Evolutionary conservation across 2,888 invertebrate genomes (phyloP).

Genomic region (Sicus ferrugineus): DNA sequence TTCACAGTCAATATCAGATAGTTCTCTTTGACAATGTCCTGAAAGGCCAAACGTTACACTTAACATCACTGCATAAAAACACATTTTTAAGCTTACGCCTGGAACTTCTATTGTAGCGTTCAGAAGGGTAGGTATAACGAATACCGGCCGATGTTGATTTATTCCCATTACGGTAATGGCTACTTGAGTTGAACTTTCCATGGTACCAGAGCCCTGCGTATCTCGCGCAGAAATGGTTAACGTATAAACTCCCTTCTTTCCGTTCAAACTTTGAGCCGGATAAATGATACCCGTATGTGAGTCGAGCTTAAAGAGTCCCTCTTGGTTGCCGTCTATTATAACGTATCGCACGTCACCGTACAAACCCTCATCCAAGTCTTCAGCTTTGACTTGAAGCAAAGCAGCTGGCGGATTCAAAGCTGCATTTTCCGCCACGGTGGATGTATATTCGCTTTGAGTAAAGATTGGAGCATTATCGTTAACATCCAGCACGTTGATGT

Average conservation of each 20-base stretch:
- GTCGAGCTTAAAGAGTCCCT: conserved; percentile 78
- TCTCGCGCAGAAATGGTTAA: conserved; percentile 81
- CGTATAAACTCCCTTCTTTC: conserved; percentile 68
- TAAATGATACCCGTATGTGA: conserved; percentile 81
- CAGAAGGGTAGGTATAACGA: conserved; percentile 77
- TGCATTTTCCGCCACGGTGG: conserved; percentile 84
- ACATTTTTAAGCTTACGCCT: conserved; percentile 70
- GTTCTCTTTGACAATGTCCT: conserved; percentile 79
- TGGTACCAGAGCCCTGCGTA: conserved; percentile 72
- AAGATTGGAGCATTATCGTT: conserved; percentile 90
- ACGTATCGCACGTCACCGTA: conserved; percentile 80
- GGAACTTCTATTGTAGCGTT: conserved; percentile 83
- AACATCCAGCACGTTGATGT: conserved; percentile 81
- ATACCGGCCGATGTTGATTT: conserved; percentile 83
- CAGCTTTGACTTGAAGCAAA: conserved; percentile 81
- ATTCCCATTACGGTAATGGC: conserved; percentile 80
- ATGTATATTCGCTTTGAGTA: conserved; percentile 77
- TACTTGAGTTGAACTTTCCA: conserved; percentile 75
- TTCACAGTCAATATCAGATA: conserved; percentile 82
- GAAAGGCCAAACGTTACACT: conserved; percentile 6
- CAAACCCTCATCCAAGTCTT: conserved; percentile 80
- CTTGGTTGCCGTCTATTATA: conserved; percentile 74
- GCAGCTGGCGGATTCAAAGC: conserved; percentile 82
- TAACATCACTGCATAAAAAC: neutral
- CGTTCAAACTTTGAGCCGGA: conserved; percentile 76